Evolutionary conservation across 2,888 invertebrate species (phyloP).

Genomic region (Proisotoma minuta): DNA sequence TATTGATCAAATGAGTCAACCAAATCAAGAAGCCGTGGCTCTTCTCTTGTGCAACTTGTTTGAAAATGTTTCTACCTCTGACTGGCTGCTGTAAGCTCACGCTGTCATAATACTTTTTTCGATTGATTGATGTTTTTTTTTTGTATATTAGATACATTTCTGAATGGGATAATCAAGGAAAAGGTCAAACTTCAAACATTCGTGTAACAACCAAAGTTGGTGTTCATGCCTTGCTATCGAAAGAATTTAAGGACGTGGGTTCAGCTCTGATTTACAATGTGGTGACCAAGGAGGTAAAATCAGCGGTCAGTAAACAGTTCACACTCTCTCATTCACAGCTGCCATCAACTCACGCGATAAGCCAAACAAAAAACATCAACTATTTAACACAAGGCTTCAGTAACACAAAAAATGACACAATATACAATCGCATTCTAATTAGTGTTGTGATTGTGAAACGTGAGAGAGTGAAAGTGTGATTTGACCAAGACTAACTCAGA

Average conservation of each 20-base stretch:
- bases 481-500: no score
- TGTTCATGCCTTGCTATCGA: conserved; percentile 75
- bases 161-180: conserved; percentile 72
- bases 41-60: conserved; percentile 84
- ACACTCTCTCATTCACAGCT: not conserved
- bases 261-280: conserved; percentile 84
- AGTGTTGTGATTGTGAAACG: no score
- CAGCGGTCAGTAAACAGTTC: conserved; percentile 77
- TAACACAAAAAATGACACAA: no score
- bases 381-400: no score
- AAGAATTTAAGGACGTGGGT: conserved; percentile 72
- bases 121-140: not conserved
- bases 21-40: conserved; percentile 74
- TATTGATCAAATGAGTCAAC: conserved; percentile 67
- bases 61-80: conserved; percentile 79
- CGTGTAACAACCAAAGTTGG: conserved; percentile 85
- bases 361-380: no score
- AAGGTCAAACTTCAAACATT: conserved; percentile 73
- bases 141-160: conserved; percentile 80
- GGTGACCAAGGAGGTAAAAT: conserved; percentile 91
- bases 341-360: no score
- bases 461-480: no score
- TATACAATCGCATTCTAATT: no score
- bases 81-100: conserved; percentile 66
- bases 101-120: not conserved